Percentiles rank a stretch among this genome's conserved stretches.
Evolutionary conservation across 2,113 vertebrate genomes (phyloP).

Genomic region (Conger conger): DNA sequence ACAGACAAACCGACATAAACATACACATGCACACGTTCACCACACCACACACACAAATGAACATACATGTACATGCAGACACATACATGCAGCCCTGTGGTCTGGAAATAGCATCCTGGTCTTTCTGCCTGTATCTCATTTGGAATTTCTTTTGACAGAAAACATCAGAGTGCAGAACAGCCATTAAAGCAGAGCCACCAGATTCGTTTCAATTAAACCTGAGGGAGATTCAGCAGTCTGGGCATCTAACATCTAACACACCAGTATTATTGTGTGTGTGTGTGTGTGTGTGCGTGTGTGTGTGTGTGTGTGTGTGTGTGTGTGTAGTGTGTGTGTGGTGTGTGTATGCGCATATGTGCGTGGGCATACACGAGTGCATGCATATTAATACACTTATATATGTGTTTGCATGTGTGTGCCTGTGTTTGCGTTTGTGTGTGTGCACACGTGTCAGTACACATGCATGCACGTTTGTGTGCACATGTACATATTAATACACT

Average conservation of each 20-base stretch:
- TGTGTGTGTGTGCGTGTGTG: background rate
- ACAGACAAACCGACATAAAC: background rate
- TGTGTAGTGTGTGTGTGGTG: background rate
- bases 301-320: background rate
- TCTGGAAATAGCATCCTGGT: slow-evolving; percentile 46
- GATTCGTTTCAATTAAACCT: background rate
- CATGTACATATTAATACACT: too few species aligned
- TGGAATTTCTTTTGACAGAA: slow-evolving; percentile 79
- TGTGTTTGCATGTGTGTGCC: too few species aligned
- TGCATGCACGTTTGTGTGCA: too few species aligned
- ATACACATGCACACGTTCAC: slow-evolving; percentile 26
- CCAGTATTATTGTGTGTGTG: background rate
- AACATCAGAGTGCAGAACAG: background rate
- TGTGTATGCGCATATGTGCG: too few species aligned
- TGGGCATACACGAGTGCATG: too few species aligned
- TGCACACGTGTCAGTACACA: too few species aligned
- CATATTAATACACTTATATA: too few species aligned
- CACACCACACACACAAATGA: background rate
- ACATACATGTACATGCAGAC: background rate
- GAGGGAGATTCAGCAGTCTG: background rate
- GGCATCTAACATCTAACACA: background rate
- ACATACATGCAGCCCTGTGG: slow-evolving; percentile 14
- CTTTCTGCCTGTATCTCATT: slow-evolving; percentile 63
- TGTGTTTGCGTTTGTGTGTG: too few species aligned
- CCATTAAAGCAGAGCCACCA: background rate